Evolutionary conservation across 2,113 vertebrate genomes (phyloP), one percentile per base, ranked within the genome.

Genomic region (Solea senegalensis): DNA sequence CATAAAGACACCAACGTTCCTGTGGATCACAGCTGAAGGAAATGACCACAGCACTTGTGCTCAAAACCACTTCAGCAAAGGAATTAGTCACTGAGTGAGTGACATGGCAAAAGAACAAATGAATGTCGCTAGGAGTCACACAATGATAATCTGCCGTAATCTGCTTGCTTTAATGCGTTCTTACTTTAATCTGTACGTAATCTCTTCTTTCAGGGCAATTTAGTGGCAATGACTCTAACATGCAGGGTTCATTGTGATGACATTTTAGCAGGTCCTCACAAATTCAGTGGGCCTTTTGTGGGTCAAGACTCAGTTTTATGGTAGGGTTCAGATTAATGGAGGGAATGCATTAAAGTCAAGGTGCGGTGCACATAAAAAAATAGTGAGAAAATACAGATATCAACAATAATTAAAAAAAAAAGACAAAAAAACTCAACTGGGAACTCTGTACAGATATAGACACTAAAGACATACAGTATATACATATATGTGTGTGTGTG

Each of bases 61-160:
- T 59, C 12, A 1, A 68, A 78, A 51, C 45, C 57, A 14, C 6
- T 43, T 64, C 34, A 64, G 70, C 28, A 64, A 68, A 65, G 10
- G 11, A 40, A 15, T 11, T 34, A 41, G 9, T 71, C 56, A 9
- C n/a, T 64, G 39, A 8, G 14, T 51, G 60, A 81, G 54, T 2
- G 56, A 8, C 12, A 53, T 55, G 67, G 28, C n/a, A 81, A 74
- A 61, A 41, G 44, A 87, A 67, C 44, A 74, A 63, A 52, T 73
- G 44, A 57, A 45, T 45, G 34, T 34, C n/a, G 54, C 76, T 83
- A 79, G 58, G 12, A 63, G 60, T 83, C 78, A 84, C 72, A 76
- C 82, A 72, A 86, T 84, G 75, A 52, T 89, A 83, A 90, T 90
- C 82, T 71, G 74, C 53, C 59, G 13, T 90, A 85, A 91, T 86